Evolutionary conservation across 2,113 vertebrate genomes (phyloP).

Genomic region (Tenrec ecaudatus): DNA sequence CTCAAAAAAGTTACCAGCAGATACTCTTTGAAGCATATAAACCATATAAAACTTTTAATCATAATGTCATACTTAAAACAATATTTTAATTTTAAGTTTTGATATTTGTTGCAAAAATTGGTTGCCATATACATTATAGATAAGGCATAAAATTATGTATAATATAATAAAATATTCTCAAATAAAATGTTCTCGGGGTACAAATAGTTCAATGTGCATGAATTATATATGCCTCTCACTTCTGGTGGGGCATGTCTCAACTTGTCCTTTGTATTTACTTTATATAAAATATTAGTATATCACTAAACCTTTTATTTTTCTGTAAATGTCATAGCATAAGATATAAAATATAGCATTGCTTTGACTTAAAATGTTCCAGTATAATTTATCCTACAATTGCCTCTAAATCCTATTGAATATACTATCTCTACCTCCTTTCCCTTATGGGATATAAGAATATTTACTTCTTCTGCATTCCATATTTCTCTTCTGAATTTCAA

Average conservation of each 20-base stretch:
- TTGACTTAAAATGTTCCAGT: constrained; percentile 58
- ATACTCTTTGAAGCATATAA: neutral
- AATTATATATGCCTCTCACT: constrained; percentile 75
- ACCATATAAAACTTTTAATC: constrained; percentile 37
- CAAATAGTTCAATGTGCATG: constrained; percentile 73
- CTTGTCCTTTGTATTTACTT: constrained; percentile 70
- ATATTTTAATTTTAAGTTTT: constrained; percentile 43
- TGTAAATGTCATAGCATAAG: constrained; percentile 70
- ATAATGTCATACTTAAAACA: constrained; percentile 49
- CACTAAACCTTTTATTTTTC: constrained; percentile 79
- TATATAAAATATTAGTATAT: constrained; percentile 71
- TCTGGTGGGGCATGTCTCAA: constrained; percentile 65
- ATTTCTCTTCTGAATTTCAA: constrained; percentile 40
- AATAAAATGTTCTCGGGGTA: constrained; percentile 66
- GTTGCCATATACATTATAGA: neutral
- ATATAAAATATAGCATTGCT: constrained; percentile 39
- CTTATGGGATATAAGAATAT: neutral
- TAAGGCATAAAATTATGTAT: constrained; percentile 52
- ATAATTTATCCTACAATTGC: constrained; percentile 48
- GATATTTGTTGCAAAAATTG: constrained; percentile 57
- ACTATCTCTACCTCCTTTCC: neutral
- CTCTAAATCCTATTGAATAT: constrained; percentile 26
- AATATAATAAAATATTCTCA: constrained; percentile 57
- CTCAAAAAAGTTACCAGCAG: neutral
- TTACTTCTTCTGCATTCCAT: neutral